Base-by-base conservation (phyloP, 2,797 vertebrate genomes). In the Clarias platycephalus region DNA sequence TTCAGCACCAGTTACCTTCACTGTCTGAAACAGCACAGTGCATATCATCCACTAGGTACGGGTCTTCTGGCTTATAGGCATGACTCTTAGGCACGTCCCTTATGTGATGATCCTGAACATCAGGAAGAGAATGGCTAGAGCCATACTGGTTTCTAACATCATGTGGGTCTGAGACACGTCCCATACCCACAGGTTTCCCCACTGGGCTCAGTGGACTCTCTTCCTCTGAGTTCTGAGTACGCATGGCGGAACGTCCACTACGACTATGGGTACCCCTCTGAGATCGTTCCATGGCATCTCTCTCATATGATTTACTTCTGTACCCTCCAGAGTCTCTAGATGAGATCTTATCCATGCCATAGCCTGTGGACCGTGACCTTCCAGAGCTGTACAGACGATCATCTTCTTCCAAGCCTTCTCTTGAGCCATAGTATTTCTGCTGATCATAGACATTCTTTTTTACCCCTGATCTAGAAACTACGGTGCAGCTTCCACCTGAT, bases 21-120 rank as follows among this genome's bases (percentile, higher is more conserved):
- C 98, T 99, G 96, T 99, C 98, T 68, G 98, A 99, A 91, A 99
- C 98, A 91, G 99, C 98, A 93, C 97, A 98, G 91, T 99, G 97
- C 93, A 97, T 95, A 93, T 99, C 98, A 85, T 99, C 98, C 91
- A 98, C 95, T 88, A 97, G 94, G 94, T 99, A 99, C 89, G 96
- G 96, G 90, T 99, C 98, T 87, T 99, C 98, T 63, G 97, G 97
- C 93, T 99, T 98, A 94, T 98, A 98, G 26, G 96, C 92, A 91
- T 98, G 97, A 94, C 96, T 97, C 93, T 97, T 97, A 64, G 97
- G 97, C 88, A 97, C 94, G 22, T 99, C 97, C 93, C 97, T 98
- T 91, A 96, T 96, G 88, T 99, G 97, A 90, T 99, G 98, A 88
- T 99, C 97, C 92, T 99, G 98, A 88, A 99, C 98, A 86, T 99